Percentiles rank a stretch among this genome's conserved stretches.
These are phyloP conservation scores for Danio albolineatus DNA, from an alignment of 2,797 vertebrate genomes.

Conservation along the genomic window DNA sequence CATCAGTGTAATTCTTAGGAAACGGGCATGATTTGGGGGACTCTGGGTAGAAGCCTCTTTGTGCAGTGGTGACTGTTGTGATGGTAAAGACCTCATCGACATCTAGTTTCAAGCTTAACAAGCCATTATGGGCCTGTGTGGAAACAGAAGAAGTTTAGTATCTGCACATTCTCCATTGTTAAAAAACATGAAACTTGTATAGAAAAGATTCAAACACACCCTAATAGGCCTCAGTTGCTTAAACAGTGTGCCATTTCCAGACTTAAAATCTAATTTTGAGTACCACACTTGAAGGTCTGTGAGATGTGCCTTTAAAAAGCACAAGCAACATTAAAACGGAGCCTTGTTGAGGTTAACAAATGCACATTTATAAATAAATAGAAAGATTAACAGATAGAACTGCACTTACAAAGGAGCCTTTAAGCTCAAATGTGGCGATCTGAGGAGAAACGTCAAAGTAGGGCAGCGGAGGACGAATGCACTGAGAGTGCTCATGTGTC, in stretches of 20 bases:
- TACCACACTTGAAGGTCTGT: conserved; percentile 87
- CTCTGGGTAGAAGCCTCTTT: conserved; percentile 75
- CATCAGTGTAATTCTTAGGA: conserved; percentile 86
- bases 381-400: background rate
- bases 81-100: conserved; percentile 92
- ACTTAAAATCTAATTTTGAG: conserved; percentile 84
- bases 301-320: conserved; percentile 68
- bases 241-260: conserved; percentile 81
- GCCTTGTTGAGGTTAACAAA: conserved; percentile 23
- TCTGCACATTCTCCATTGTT: background rate
- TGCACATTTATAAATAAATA: background rate
- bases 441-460: conserved; percentile 83
- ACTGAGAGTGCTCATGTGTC: conserved; percentile 87
- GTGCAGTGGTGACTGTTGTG: conserved; percentile 85
- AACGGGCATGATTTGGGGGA: conserved; percentile 86
- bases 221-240: conserved; percentile 80
- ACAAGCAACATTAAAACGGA: background rate
- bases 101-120: conserved; percentile 80
- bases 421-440: conserved; percentile 86
- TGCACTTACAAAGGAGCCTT: conserved; percentile 91
- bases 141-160: background rate
- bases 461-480: conserved; percentile 87
- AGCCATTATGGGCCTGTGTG: conserved; percentile 73
- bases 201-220: conserved; percentile 70
- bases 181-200: background rate